Base-by-base conservation (phyloP, 2,797 vertebrate species). In the Amazona finschi region DNA sequence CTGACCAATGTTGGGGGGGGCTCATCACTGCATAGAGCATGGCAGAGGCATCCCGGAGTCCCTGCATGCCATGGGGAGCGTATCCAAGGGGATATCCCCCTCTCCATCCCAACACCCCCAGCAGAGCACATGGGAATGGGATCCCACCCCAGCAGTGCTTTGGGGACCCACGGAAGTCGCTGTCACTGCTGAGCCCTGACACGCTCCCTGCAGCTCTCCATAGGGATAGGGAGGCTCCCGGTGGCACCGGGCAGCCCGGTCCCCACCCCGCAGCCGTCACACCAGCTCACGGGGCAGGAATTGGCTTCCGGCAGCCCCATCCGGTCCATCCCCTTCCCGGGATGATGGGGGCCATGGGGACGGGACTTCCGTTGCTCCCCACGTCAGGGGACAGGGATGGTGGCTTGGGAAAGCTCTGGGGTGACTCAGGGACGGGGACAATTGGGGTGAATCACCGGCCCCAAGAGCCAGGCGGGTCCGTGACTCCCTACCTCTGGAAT, bases 271-370 rank as follows among this genome's bases (percentile, higher is more conserved):
- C 2, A 7, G 11, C 43, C 1, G 1, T 18, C 92, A 47, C 83
- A 55, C 84, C 94, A 94, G 61, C 94, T 96, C 95, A 95, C 25
- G 1, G 85, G 76, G 85, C 64, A 89, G 94, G 93, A 96, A 96
- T 95, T 87, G 93, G 13, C 14, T 96, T 96, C 93, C 94, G 94
- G 91, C 72, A 81, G 75, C 81, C 85, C 95, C 81, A 87, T 92
- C 91, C 77, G 62, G 88, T 43, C 90, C 57, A 10, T 69, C 64
- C 62, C 88, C 19, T 47, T 38, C 38, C 62, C 0, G 16, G 67
- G 53, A 25, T 85, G 95, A 91, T 36, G 0, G 24, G 66, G 84
- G 77, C 73, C 49, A 84, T 22, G 0, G 87, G 67, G 87, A 25
- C 10, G 27, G 70, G 41, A 52, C 86, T 25, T 69, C 88, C 78